These are phyloP conservation scores for Acomys russatus DNA, from an alignment of 2,797 vertebrate species.

Conservation along the genomic window DNA sequence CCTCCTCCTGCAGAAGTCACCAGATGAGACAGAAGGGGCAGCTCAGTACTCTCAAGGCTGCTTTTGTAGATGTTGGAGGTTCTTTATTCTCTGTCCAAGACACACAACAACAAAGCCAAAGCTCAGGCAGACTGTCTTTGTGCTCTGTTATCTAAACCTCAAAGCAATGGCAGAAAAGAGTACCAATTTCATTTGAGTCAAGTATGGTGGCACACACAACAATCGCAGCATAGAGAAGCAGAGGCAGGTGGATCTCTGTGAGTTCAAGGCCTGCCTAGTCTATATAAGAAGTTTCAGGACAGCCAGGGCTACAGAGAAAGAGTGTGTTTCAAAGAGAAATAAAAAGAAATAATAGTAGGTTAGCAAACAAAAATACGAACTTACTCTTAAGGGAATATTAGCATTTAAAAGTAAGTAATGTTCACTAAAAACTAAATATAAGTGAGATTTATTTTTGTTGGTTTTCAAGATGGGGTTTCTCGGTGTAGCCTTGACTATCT, in stretches of 20 bases:
- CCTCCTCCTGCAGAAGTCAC: conserved; percentile 95
- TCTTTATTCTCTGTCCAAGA: conserved; percentile 96
- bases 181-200: not conserved
- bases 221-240: not conserved
- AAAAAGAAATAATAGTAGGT: conserved; percentile 80
- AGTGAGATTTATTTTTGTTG: not conserved
- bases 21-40: conserved; percentile 99
- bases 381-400: not conserved
- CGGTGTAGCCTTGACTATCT: no score
- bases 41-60: conserved; percentile 94
- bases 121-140: conserved; percentile 90
- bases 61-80: conserved; percentile 94
- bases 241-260: not conserved
- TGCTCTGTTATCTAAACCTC: conserved; percentile 91
- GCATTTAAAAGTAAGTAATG: conserved; percentile 28
- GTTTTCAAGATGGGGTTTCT: no score
- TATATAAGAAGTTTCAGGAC: not conserved
- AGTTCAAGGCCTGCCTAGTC: not conserved
- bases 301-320: not conserved
- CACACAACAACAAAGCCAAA: conserved; percentile 94
- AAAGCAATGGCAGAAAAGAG: conserved; percentile 66
- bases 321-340: not conserved
- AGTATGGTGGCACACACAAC: not conserved
- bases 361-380: conserved; percentile 51
- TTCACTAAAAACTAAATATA: not conserved